Evolutionary conservation across 2,113 vertebrate genomes (phyloP), one percentile per base, ranked within the genome.

Genomic region (Stomatorhinus ivindoensis): DNA sequence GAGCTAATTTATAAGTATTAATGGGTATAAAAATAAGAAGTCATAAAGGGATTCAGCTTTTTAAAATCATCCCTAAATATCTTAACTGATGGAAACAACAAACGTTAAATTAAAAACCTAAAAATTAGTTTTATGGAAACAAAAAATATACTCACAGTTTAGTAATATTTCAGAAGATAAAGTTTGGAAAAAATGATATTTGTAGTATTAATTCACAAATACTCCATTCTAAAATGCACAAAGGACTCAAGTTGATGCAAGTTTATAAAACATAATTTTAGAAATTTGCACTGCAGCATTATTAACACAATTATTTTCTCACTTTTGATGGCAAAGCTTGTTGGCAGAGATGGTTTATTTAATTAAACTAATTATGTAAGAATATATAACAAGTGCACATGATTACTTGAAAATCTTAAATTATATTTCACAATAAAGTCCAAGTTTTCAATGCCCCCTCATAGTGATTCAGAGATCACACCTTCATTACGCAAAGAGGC

Each of bases 1-100:
- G 86, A 91, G 88, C 92, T 91, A 92, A 84, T 92, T 39, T 93
- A 93, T 91, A 86, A 84, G 93, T 92, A 91, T 91, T 89, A 85
- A 90, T 92, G 86, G 89, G 87, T 1, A 17, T 80, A 87, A 44
- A 87, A 58, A 11, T 24, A 47, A 17, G 3, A 47, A n/a, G 24
- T 24, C 44, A 47, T 47, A 42, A 44, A 82, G 27, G 10, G 11
- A 39, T 82, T 39, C 8, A 21, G 27, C 58, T n/a, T 65, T 65
- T 65, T 10, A 46, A 42, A 47, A 24, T 83, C 17, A 35, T 76
- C 15, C 10, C 69, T 17, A 6, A 17, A 35, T 39, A 39, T 39
- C 31, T 76, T 4, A 39, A 13, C 27, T 17, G 35, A 39, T 76
- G 4, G n/a, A 39, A 76, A 76, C 35, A 76, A 39, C 69, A 31